Evolutionary conservation across 2,797 vertebrate genomes (phyloP).

Genomic region (Eptatretus atami): DNA sequence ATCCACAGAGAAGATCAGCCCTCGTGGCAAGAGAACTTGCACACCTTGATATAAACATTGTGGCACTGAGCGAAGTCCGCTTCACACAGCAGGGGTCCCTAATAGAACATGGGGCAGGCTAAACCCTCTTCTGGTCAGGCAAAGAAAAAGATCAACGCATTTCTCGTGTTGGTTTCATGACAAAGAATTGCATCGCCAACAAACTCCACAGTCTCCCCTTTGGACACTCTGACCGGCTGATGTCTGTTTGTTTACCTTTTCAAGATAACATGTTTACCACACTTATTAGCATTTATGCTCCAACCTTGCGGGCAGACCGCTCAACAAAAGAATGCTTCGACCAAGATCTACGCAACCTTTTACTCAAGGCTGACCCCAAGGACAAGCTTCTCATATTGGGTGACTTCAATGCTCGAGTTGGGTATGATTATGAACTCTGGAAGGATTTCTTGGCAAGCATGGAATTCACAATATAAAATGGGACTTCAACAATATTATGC

Average conservation of each 20-base stretch:
- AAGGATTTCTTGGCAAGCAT: too few relatives aligned
- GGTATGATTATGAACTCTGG: too few relatives aligned
- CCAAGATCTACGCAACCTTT: too few relatives aligned
- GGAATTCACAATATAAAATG: too few relatives aligned
- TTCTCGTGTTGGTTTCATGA: background rate
- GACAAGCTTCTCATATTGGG: too few relatives aligned
- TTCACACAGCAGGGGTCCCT: background rate
- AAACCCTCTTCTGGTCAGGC: background rate
- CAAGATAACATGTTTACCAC: background rate
- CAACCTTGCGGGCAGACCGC: too few relatives aligned
- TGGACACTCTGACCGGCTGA: background rate
- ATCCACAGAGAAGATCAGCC: background rate
- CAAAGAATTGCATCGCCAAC: background rate
- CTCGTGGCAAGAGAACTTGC: conserved; percentile 1
- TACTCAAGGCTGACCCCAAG: too few relatives aligned
- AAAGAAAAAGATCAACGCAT: background rate
- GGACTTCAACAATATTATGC: too few relatives aligned
- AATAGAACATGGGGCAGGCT: background rate
- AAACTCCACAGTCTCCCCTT: background rate
- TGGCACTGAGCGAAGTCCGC: background rate
- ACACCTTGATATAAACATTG: background rate
- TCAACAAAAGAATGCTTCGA: too few relatives aligned
- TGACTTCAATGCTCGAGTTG: too few relatives aligned
- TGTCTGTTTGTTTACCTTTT: background rate
- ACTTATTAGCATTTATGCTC: background rate